Conservation (phyloP, 2,113 vertebrate species). For the Eublepharis macularius region DNA sequence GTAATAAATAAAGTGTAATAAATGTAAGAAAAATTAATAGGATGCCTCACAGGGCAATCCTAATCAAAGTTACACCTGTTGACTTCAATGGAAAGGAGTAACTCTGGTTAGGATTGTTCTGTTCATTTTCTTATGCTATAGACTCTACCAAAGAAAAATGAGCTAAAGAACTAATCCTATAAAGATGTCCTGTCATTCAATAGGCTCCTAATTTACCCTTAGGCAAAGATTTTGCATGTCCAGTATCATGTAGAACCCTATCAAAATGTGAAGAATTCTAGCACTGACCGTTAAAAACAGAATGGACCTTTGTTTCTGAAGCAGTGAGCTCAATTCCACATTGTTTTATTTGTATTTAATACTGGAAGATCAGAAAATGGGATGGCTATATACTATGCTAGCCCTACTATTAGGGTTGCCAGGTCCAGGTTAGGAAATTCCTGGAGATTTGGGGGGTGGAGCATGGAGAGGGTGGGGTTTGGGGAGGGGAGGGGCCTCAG, state of each 20-base stretch:
- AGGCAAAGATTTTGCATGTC: neutral
- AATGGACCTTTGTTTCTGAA: neutral
- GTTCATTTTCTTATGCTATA: too few species aligned
- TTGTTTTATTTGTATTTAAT: neutral
- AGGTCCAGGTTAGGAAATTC: too few species aligned
- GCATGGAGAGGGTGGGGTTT: too few species aligned
- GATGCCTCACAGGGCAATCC: too few species aligned
- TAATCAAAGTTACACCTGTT: too few species aligned
- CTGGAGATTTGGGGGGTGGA: too few species aligned
- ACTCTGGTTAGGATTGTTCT: too few species aligned
- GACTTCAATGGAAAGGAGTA: too few species aligned
- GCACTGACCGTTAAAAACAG: neutral
- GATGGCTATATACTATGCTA: neutral
- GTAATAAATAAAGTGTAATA: neutral
- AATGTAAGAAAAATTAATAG: too few species aligned
- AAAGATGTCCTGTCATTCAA: neutral
- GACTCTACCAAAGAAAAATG: neutral
- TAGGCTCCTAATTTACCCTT: neutral
- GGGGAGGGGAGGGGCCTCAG: too few species aligned
- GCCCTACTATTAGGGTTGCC: too few species aligned
- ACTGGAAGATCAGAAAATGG: neutral
- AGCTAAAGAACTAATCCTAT: neutral
- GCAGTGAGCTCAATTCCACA: neutral
- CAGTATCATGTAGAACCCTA: neutral
- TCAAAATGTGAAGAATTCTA: neutral